A percentile compares a stretch with the other conserved stretches of the same genome.
phyloP scores from a whole-genome alignment of 1,140 invertebrate genomes.

The Chrysoperla carnea region DNA sequence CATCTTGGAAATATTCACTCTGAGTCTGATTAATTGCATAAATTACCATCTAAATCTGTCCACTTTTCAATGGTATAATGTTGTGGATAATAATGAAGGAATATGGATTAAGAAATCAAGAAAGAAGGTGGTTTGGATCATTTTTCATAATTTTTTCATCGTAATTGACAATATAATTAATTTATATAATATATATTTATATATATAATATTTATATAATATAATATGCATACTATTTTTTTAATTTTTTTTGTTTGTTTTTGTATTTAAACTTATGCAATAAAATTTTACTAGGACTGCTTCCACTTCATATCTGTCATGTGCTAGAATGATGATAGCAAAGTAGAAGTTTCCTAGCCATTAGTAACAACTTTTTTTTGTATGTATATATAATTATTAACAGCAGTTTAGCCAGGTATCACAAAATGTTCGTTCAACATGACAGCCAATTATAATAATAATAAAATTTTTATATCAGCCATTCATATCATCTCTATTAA shows the following conservation, averaged over 20 bases:
- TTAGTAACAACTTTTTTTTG: neutral
- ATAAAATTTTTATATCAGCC: too few relatives aligned
- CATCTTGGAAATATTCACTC: too few relatives aligned
- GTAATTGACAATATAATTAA: constrained; percentile 24
- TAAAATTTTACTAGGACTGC: neutral
- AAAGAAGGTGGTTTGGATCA: neutral
- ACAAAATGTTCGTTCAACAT: neutral
- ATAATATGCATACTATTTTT: constrained; percentile 1
- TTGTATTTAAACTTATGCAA: neutral
- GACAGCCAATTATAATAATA: too few relatives aligned
- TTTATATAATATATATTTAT: constrained; percentile 3
- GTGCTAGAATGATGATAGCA: too few relatives aligned
- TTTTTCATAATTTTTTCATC: constrained; percentile 10
- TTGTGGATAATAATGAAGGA: too few relatives aligned
- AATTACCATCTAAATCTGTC: too few relatives aligned
- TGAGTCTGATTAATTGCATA: too few relatives aligned
- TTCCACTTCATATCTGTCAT: too few relatives aligned
- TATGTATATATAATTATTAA: neutral
- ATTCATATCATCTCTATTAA: too few relatives aligned
- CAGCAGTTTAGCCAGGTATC: neutral
- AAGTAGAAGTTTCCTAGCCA: neutral
- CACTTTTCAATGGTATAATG: too few relatives aligned
- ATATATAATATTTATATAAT: constrained; percentile 4
- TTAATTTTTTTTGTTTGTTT: neutral
- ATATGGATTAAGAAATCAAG: too few relatives aligned